These are phyloP conservation scores for Phoeniculus purpureus DNA, from an alignment of 2,797 vertebrate species.

Conservation along the genomic window DNA sequence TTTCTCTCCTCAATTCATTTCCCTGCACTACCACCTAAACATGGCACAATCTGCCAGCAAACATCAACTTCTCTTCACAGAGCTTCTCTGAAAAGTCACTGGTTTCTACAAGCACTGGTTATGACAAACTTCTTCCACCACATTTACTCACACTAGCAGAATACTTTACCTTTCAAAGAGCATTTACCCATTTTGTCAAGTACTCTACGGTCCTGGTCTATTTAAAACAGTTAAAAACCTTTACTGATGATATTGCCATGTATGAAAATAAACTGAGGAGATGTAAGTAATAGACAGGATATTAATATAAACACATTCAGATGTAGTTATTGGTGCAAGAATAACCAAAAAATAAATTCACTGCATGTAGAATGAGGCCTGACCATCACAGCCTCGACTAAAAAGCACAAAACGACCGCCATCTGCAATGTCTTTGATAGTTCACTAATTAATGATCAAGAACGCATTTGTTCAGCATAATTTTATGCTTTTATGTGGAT, in stretches of 20 bases:
- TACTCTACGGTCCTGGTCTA: background rate
- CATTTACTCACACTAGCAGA: background rate
- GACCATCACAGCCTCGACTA: background rate
- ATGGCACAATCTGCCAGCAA: background rate
- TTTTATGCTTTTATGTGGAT: slow-evolving; percentile 73
- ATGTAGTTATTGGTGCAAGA: background rate
- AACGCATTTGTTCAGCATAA: slow-evolving; percentile 69
- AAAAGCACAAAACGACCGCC: slow-evolving; percentile 42
- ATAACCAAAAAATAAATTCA: background rate
- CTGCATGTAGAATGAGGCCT: background rate
- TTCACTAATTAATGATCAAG: slow-evolving; percentile 78
- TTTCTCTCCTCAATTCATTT: background rate
- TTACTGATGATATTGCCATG: background rate
- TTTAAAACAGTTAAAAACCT: background rate
- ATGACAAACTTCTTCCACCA: background rate
- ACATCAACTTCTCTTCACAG: background rate
- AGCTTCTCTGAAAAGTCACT: background rate
- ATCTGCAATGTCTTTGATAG: slow-evolving; percentile 60
- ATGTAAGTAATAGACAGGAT: background rate
- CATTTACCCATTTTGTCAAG: background rate
- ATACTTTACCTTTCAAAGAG: background rate
- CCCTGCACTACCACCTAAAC: accelerated
- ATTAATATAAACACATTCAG: background rate
- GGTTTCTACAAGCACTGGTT: background rate
- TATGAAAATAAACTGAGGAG: background rate